These are phyloP conservation scores for Grapholita molesta DNA, from an alignment of 1,140 invertebrate genomes.

Conservation along the genomic window DNA sequence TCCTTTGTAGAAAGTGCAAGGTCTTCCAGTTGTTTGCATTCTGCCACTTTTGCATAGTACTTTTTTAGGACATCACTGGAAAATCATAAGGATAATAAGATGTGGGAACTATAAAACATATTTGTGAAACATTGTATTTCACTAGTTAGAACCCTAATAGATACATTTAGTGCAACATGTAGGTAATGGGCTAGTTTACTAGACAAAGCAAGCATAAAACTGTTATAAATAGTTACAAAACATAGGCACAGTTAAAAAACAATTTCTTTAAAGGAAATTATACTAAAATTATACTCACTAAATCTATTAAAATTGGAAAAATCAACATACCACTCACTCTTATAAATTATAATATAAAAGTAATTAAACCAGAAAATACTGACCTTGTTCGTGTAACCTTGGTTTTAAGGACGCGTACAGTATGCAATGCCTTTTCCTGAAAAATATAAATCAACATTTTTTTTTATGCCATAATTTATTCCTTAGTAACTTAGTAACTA, in stretches of 20 bases:
- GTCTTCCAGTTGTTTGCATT: slow-evolving; percentile 41
- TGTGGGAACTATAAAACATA: background rate
- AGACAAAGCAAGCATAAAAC: too few species aligned
- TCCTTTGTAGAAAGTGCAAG: slow-evolving; percentile 42
- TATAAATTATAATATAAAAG: background rate
- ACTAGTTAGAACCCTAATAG: too few species aligned
- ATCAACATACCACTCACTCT: background rate
- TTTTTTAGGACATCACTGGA: slow-evolving; percentile 53
- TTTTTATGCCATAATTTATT: too few species aligned
- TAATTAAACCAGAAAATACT: background rate
- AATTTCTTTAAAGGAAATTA: too few species aligned
- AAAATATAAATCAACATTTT: background rate
- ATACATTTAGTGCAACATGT: too few species aligned
- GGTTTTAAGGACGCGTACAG: background rate
- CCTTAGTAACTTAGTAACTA: too few species aligned
- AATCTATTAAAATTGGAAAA: too few species aligned
- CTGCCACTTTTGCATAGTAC: slow-evolving; percentile 45
- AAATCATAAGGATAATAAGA: slow-evolving; percentile 20
- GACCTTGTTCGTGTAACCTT: background rate
- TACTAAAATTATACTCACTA: too few species aligned
- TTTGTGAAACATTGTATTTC: too few species aligned
- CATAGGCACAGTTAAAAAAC: too few species aligned
- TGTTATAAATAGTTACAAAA: too few species aligned
- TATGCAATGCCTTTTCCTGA: background rate
- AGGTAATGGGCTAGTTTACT: too few species aligned